phyloP scores from a whole-genome alignment of 2,888 invertebrate genomes.

The Aricia artaxerxes region DNA sequence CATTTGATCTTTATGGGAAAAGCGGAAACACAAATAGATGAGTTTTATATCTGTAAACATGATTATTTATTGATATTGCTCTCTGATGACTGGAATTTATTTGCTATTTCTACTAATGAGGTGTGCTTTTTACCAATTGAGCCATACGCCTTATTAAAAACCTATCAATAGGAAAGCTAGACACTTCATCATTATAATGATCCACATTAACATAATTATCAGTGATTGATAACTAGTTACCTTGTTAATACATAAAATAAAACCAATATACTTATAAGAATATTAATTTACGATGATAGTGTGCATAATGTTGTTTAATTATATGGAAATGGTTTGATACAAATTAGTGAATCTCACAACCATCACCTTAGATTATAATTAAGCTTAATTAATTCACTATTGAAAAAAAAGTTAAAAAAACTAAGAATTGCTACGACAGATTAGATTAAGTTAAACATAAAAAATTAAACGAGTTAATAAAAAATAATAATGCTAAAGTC shows the following conservation, averaged over 20 bases:
- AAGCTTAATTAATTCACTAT: no score
- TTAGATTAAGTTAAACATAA: no score
- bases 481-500: no score
- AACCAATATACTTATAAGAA: neutral
- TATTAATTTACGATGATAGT: neutral
- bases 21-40: neutral
- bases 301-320: neutral
- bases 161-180: slow-evolving; percentile 13
- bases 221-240: neutral
- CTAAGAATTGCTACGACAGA: no score
- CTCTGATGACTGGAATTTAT: neutral
- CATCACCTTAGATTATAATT: no score
- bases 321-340: no score
- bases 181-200: slow-evolving; percentile 5
- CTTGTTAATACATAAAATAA: neutral
- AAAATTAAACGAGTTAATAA: no score
- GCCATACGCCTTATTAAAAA: neutral
- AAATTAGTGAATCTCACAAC: no score
- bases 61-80: neutral
- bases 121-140: neutral
- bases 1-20: neutral
- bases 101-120: slow-evolving; percentile 13
- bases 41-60: neutral
- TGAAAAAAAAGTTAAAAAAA: no score
- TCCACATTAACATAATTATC: slow-evolving; percentile 10